Evolutionary conservation across 2,888 invertebrate genomes (phyloP).

Genomic region (Pristionchus maxplancki): DNA sequence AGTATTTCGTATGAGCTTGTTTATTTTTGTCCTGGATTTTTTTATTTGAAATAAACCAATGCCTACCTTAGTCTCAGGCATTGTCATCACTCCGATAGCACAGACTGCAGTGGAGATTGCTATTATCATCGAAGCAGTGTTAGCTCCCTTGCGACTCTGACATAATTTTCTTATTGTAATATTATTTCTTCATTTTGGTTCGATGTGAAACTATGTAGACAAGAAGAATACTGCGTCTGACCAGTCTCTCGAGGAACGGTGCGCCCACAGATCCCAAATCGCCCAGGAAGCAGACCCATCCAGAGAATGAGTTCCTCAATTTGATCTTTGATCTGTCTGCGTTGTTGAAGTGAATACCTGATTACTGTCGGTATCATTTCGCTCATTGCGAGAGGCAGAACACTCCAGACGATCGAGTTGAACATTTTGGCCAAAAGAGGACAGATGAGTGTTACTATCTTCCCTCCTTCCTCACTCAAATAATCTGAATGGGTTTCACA

Average conservation of each 20-base stretch:
- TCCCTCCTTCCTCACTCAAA: background rate
- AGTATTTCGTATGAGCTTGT: no score
- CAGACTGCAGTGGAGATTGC: background rate
- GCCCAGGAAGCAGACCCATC: slow-evolving; percentile 70
- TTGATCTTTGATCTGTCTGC: no score
- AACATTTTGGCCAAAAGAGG: slow-evolving; percentile 72
- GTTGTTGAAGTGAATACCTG: background rate
- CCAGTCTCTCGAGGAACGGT: slow-evolving; percentile 72
- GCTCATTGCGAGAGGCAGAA: slow-evolving; percentile 67
- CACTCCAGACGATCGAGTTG: slow-evolving; percentile 73
- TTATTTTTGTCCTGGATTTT: no score
- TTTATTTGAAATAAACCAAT: no score
- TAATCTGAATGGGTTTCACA: slow-evolving; percentile 11
- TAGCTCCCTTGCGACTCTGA: background rate
- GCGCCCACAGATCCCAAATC: slow-evolving; percentile 73
- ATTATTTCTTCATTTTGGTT: no score
- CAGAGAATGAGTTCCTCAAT: slow-evolving; percentile 73
- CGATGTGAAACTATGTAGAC: no score
- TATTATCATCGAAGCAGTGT: slow-evolving; percentile 16
- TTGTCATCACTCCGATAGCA: slow-evolving; percentile 30
- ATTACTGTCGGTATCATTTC: slow-evolving; percentile 62
- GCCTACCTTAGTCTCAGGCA: slow-evolving; percentile 52
- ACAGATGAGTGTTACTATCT: slow-evolving; percentile 59
- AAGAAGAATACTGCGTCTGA: no score
- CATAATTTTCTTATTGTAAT: background rate